Evolutionary conservation across 2,888 invertebrate species (phyloP).

Genomic region (Pseudolycoriella hygida): DNA sequence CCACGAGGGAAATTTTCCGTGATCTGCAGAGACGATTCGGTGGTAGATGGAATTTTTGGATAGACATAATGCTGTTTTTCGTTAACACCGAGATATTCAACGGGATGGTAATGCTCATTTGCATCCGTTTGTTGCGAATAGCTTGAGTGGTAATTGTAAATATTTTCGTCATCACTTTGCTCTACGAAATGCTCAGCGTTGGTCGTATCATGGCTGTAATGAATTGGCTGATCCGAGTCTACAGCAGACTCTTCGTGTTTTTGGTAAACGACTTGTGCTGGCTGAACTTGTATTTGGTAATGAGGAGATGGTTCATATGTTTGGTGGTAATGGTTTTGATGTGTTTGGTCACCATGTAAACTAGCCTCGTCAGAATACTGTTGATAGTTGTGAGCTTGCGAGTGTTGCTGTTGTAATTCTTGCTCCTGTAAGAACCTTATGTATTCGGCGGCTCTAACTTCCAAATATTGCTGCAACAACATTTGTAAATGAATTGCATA

Average conservation of each 20-base stretch:
- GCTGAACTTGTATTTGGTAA: constrained; percentile 5
- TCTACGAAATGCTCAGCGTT: no score
- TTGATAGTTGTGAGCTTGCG: background rate
- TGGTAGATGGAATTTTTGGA: constrained; percentile 7
- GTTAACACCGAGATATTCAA: constrained; percentile 1
- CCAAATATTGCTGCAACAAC: constrained; percentile 26
- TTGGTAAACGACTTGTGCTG: background rate
- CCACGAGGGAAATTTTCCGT: constrained; percentile 25
- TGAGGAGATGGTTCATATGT: background rate
- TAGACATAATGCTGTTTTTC: constrained; percentile 11
- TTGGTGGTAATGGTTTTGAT: background rate
- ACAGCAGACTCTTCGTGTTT: background rate
- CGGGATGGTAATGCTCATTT: background rate
- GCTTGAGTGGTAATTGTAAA: background rate
- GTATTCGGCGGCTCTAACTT: constrained; percentile 27
- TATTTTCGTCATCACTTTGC: no score
- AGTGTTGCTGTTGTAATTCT: constrained; percentile 14
- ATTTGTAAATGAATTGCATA: constrained; percentile 27
- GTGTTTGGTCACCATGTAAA: no score
- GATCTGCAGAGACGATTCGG: constrained; percentile 11
- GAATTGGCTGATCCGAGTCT: background rate
- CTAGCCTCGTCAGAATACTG: background rate
- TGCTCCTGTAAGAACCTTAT: constrained; percentile 23
- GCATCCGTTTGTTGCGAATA: constrained; percentile 2
- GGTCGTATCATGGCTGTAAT: background rate